Evolutionary conservation across 2,797 vertebrate species (phyloP), one percentile per base, ranked within the genome.

Genomic region (Perodicticus potto): DNA sequence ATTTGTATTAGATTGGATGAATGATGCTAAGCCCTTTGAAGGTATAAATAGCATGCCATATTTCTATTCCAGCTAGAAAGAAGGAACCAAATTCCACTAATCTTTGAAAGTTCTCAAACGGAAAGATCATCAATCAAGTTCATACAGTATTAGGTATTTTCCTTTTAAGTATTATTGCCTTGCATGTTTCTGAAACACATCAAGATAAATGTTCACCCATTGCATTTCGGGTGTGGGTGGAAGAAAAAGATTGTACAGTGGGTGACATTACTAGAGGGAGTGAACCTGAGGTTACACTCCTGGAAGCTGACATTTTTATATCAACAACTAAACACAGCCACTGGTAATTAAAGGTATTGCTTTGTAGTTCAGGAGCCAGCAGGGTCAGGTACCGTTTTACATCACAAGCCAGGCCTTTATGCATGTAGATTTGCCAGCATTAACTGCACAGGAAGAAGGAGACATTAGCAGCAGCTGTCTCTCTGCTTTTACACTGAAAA

Each of bases 401-500:
- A 98, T 97, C 97, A 98, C 97, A 98, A 98, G 97, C 97, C 93
- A 94, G 96, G 89, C 96, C 97, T 97, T 97, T 98, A 97, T 98
- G 98, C 97, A 80, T 97, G 97, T 95, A 97, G 98, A 97, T 98
- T 97, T 98, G 97, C 98, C 97, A 98, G 97, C 95, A 96, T 97
- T 97, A 97, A 98, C 97, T 98, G 98, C 97, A 94, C 92, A 86
- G 97, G 97, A 98, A 98, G 97, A 95, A 96, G 57, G 93, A 97
- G 94, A 97, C 98, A 98, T 98, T 97, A 98, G 96, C 97, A 98
- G 98, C 98, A 98, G 98, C 98, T 98, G 98, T 97, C 98, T 98
- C 97, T 97, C 94, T 80, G 97, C 96, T 97, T 98, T 80, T 43
- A 98, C 98, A 98, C 88, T 94, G 97, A 98, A 98, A 98, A 98